A percentile compares a stretch with the other conserved stretches of the same genome.
Conservation (phyloP, 2,888 invertebrate genomes). For the Uropetala carovei region DNA sequence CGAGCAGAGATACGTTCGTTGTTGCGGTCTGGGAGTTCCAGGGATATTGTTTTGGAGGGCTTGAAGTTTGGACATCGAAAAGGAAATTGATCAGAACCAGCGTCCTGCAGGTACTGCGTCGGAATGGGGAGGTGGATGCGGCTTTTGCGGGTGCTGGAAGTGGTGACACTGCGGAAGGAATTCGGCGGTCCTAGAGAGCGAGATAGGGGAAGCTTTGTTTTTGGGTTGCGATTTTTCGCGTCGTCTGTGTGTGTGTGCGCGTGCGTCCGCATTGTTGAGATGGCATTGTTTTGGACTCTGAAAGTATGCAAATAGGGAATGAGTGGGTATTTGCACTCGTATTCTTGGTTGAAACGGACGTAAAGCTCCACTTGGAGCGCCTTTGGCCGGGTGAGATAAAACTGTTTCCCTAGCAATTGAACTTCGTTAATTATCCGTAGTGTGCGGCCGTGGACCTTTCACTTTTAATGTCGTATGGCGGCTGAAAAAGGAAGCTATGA, state of each 20-base stretch:
- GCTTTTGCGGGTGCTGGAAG: not conserved
- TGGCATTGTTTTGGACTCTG: not conserved
- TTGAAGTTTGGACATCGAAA: not conserved
- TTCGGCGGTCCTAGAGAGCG: not conserved
- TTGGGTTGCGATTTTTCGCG: not conserved
- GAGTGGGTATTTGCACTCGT: not conserved
- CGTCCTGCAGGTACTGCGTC: not conserved
- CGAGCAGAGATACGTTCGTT: not conserved
- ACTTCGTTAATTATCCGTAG: not conserved
- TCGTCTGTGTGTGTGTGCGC: not conserved
- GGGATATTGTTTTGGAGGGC: not conserved
- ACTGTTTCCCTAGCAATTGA: not conserved
- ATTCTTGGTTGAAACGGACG: not conserved
- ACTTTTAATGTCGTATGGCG: not conserved
- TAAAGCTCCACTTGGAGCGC: not conserved
- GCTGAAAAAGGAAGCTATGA: not conserved
- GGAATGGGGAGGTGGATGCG: not conserved
- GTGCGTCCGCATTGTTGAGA: conserved; percentile 23
- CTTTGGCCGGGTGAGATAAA: not conserved
- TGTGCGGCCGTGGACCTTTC: not conserved
- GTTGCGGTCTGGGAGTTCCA: not conserved
- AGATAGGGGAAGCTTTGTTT: not conserved
- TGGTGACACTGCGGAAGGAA: not conserved
- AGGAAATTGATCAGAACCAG: not conserved
- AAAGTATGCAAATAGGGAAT: not conserved